These are phyloP conservation scores for Mastomys natalensis DNA, from an alignment of 2,113 vertebrate species.

Conservation along the genomic window DNA sequence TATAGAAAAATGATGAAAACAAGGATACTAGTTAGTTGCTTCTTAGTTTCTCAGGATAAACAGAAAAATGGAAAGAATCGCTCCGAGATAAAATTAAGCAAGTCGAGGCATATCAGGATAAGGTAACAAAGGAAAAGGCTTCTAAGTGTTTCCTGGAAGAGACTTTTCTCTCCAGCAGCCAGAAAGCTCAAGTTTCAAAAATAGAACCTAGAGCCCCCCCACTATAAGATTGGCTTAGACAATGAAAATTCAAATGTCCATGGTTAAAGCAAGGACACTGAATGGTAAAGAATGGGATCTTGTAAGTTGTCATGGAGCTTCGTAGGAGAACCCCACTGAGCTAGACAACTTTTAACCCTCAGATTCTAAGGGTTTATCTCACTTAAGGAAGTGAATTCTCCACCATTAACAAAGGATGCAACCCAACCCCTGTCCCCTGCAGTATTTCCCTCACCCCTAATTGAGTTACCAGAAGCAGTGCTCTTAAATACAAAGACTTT, in stretches of 20 bases:
- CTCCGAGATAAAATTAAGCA: neutral
- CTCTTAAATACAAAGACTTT: neutral
- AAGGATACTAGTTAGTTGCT: neutral
- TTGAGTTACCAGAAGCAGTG: neutral
- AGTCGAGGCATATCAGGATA: neutral
- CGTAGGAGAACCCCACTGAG: neutral
- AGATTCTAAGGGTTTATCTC: neutral
- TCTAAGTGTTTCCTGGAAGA: neutral
- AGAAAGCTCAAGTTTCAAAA: neutral
- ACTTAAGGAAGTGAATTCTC: neutral
- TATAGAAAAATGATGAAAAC: neutral
- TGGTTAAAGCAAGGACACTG: neutral
- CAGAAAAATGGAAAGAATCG: neutral
- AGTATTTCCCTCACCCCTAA: neutral
- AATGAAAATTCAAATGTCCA: neutral
- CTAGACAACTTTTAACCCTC: neutral
- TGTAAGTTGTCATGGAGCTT: neutral
- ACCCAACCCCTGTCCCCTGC: too few species aligned
- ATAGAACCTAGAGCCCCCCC: neutral
- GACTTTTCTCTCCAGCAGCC: neutral
- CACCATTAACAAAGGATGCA: neutral
- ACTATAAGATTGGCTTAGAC: neutral
- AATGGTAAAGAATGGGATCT: neutral
- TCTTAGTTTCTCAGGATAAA: neutral
- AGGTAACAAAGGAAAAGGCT: neutral